These are phyloP conservation scores for Nomada ruficornis DNA, from an alignment of 2,888 invertebrate genomes.

Conservation along the genomic window DNA sequence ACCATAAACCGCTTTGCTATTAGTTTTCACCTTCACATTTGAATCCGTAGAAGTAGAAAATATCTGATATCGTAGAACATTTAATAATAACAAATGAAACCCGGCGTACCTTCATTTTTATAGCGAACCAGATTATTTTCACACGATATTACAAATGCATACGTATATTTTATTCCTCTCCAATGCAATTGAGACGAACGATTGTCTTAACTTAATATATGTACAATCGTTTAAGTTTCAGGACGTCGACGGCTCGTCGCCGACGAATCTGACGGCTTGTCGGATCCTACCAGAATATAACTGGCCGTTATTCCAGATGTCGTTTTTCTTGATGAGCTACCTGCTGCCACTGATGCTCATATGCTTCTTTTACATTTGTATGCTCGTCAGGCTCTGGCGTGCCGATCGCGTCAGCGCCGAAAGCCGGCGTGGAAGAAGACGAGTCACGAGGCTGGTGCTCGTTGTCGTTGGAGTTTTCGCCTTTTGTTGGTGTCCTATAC, in stretches of 20 bases:
- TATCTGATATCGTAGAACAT: too few species aligned
- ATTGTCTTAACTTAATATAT: slow-evolving; percentile 54
- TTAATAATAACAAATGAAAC: too few species aligned
- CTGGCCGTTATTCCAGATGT: slow-evolving; percentile 89
- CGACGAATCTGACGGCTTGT: slow-evolving; percentile 76
- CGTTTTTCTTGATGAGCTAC: slow-evolving; percentile 95
- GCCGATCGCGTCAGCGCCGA: slow-evolving; percentile 93
- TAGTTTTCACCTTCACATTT: too few species aligned
- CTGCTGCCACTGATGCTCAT: slow-evolving; percentile 94
- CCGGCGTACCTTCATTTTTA: too few species aligned
- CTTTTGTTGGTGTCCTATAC: slow-evolving; percentile 97
- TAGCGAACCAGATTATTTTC: too few species aligned
- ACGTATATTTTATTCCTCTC: too few species aligned
- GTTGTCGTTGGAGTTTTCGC: slow-evolving; percentile 97
- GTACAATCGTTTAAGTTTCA: slow-evolving; percentile 72
- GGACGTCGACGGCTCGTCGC: slow-evolving; percentile 65
- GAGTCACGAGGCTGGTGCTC: slow-evolving; percentile 96
- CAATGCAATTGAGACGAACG: not conserved
- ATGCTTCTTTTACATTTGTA: slow-evolving; percentile 94
- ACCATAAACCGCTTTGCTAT: not conserved
- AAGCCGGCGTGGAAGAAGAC: slow-evolving; percentile 92
- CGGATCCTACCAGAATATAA: slow-evolving; percentile 77
- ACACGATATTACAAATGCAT: too few species aligned
- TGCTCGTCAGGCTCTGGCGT: slow-evolving; percentile 95
- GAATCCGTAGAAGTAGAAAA: too few species aligned